A percentile compares a stretch with the other conserved stretches of the same genome.
These are phyloP conservation scores for Sebastes schlegelii DNA, from an alignment of 2,113 vertebrate species.

Conservation along the genomic window DNA sequence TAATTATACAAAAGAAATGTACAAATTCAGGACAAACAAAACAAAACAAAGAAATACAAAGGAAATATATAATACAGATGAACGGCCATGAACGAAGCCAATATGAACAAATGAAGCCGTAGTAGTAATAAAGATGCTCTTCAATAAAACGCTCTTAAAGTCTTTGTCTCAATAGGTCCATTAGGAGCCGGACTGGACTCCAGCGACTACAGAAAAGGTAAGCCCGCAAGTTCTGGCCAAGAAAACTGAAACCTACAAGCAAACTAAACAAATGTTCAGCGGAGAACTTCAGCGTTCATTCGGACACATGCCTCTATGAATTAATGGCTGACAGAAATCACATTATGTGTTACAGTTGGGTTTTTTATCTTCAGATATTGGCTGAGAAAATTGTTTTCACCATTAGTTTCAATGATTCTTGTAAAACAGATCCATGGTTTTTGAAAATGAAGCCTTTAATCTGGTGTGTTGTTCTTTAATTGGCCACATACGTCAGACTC, in stretches of 20 bases:
- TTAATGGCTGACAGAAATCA: neutral
- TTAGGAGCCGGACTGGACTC: constrained; percentile 46
- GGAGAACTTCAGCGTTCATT: neutral
- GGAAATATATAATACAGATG: constrained; percentile 58
- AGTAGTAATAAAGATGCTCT: constrained; percentile 38
- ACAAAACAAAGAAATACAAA: constrained; percentile 28
- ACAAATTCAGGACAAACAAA: constrained; percentile 73
- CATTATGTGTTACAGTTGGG: neutral
- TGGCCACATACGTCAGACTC: neutral
- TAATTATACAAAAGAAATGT: constrained; percentile 77
- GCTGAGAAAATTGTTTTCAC: neutral
- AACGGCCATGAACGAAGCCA: constrained; percentile 40
- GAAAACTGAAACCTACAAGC: neutral
- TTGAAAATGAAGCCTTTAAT: constrained; percentile 26
- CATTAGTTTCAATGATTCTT: neutral
- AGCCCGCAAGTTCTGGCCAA: constrained; percentile 24
- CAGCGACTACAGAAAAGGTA: neutral
- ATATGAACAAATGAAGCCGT: constrained; percentile 40
- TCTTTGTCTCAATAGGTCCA: constrained; percentile 62
- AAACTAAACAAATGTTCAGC: constrained; percentile 25
- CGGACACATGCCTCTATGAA: neutral
- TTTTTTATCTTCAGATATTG: neutral
- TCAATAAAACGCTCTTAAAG: constrained; percentile 27
- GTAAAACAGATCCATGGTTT: neutral
- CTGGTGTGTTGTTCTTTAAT: neutral